phyloP scores from a whole-genome alignment of 2,797 vertebrate genomes.

The Melanotaenia boesemani region DNA sequence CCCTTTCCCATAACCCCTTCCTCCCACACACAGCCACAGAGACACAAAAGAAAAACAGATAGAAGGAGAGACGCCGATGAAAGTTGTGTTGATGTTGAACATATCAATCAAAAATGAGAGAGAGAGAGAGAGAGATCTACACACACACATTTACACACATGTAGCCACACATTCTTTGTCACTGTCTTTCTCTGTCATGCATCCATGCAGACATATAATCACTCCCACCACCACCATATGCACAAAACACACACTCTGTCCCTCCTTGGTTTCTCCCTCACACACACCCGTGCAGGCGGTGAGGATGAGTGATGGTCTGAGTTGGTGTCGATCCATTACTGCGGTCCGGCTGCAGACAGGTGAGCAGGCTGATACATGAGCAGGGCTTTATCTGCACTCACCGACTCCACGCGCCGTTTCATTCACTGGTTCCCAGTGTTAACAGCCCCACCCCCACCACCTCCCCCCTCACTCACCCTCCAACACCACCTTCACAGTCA shows the following conservation, averaged over 20 bases:
- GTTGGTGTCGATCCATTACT: constrained; percentile 76
- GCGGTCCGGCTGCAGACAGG: constrained; percentile 73
- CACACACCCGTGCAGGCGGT: constrained; percentile 42
- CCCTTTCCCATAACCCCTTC: constrained; percentile 67
- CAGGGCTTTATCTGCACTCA: constrained; percentile 78
- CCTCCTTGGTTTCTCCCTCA: constrained; percentile 8
- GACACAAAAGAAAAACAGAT: constrained; percentile 6
- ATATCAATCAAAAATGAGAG: constrained; percentile 66
- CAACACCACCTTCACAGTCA: constrained; percentile 24
- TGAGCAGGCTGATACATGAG: constrained; percentile 82
- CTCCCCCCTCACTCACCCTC: constrained; percentile 8
- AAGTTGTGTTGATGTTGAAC: constrained; percentile 54
- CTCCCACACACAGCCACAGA: constrained; percentile 42
- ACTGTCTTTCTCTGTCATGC: constrained; percentile 72
- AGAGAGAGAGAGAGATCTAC: constrained; percentile 53
- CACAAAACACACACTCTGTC: constrained; percentile 41
- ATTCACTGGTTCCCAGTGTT: constrained; percentile 58
- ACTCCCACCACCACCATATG: constrained; percentile 57
- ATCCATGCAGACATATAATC: constrained; percentile 72
- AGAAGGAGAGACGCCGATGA: constrained; percentile 33
- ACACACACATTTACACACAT: constrained; percentile 43
- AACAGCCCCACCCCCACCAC: constrained; percentile 36
- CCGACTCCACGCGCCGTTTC: constrained; percentile 73
- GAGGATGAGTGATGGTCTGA: constrained; percentile 77
- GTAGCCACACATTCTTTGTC: constrained; percentile 59